Conservation (phyloP, 1,140 invertebrate species). For the Lepidurus packardi region DNA sequence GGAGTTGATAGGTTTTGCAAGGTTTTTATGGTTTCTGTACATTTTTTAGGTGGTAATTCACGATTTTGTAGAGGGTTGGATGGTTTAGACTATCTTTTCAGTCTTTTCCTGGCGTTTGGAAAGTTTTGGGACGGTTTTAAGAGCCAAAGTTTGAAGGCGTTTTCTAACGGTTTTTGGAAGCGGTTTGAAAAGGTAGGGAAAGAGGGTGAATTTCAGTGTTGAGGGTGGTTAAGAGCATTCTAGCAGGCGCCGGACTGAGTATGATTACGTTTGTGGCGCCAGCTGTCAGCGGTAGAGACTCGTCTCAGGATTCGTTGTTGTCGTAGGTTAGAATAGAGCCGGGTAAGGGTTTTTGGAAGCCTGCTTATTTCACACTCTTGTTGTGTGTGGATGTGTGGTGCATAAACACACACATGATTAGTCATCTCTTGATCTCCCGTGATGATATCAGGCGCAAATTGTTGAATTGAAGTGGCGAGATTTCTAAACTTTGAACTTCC, state of each 20-base stretch:
- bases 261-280: conserved; percentile 15
- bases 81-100: too few species aligned
- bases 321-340: neutral
- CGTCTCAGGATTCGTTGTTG: neutral
- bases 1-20: too few species aligned
- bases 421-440: neutral
- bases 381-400: neutral
- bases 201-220: neutral
- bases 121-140: too few species aligned
- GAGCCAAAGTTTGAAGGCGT: too few species aligned
- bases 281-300: conserved; percentile 12
- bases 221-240: neutral
- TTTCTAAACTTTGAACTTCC: conserved; percentile 9
- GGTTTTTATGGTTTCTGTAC: too few species aligned
- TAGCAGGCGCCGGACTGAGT: neutral
- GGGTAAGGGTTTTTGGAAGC: neutral
- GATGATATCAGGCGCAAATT: conserved; percentile 19
- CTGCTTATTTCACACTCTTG: neutral
- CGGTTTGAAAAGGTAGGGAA: neutral
- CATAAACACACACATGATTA: neutral
- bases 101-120: too few species aligned
- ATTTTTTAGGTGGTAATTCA: too few species aligned
- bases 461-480: conserved; percentile 1
- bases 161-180: too few species aligned
- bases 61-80: too few species aligned